These are phyloP conservation scores for Temnothorax curvispinosus DNA, from an alignment of 1,140 invertebrate species.

Conservation along the genomic window DNA sequence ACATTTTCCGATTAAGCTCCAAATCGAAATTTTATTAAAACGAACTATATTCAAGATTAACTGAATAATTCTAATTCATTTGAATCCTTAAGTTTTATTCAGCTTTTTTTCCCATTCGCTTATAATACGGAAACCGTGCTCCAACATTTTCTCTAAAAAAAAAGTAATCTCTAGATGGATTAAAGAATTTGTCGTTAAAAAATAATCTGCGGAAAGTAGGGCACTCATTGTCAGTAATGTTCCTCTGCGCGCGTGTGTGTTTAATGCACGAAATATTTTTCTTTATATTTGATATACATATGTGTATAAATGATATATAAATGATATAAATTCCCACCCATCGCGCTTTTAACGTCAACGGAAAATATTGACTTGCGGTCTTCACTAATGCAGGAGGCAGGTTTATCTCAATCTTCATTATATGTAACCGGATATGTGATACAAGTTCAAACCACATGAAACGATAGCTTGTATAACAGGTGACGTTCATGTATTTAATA, in stretches of 20 bases:
- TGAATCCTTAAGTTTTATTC: not conserved
- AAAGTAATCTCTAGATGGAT: not conserved
- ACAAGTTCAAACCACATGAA: not conserved
- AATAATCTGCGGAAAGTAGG: not conserved
- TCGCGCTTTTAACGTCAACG: not conserved
- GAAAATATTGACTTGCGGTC: not conserved
- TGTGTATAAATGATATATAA: not conserved
- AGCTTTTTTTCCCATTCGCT: not conserved
- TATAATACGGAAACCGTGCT: not conserved
- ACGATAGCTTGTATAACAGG: not conserved
- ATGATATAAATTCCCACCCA: not conserved
- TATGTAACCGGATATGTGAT: not conserved
- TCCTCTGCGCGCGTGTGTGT: too few species aligned
- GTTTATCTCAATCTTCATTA: not conserved
- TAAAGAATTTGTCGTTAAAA: not conserved
- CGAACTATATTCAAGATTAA: not conserved
- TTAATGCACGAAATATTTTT: not conserved
- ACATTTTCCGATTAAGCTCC: not conserved
- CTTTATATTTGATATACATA: not conserved
- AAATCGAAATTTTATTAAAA: not conserved
- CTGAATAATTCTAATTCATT: not conserved
- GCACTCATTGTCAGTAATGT: not conserved
- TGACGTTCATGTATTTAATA: not conserved
- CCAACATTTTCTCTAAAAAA: not conserved
- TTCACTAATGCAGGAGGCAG: not conserved